Conservation (phyloP, 2,113 vertebrate genomes). For the Pseudois nayaur region DNA sequence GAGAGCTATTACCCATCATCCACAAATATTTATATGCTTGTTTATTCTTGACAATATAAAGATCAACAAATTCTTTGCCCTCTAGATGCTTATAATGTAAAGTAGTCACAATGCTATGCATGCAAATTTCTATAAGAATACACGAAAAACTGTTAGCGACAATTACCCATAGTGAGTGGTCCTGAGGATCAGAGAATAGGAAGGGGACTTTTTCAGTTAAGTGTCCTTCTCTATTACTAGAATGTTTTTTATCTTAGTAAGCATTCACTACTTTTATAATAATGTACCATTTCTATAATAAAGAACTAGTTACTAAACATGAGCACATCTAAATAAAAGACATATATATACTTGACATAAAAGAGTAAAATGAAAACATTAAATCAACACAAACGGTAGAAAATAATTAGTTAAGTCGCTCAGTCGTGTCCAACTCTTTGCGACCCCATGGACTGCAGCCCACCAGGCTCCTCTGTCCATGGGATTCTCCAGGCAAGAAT, state of each 20-base stretch:
- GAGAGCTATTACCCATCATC: background rate
- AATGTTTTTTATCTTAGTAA: background rate
- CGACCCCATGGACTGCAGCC: no score
- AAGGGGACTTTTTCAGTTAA: background rate
- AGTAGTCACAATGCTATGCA: background rate
- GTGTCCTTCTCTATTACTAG: background rate
- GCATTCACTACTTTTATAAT: background rate
- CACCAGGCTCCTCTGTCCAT: no score
- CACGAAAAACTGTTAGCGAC: background rate
- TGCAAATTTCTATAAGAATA: background rate
- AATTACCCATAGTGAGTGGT: background rate
- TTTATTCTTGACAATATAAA: background rate
- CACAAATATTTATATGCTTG: background rate
- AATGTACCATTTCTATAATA: background rate
- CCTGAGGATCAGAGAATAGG: background rate
- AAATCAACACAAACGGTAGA: background rate
- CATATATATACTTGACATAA: background rate
- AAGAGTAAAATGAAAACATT: slow-evolving; percentile 28
- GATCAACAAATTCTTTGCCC: background rate
- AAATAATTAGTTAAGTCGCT: background rate
- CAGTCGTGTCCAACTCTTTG: no score
- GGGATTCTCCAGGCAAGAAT: no score
- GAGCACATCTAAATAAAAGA: background rate
- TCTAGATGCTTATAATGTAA: background rate
- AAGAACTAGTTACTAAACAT: background rate